phyloP scores from a whole-genome alignment of 1,140 invertebrate genomes.

The Cyclina sinensis region DNA sequence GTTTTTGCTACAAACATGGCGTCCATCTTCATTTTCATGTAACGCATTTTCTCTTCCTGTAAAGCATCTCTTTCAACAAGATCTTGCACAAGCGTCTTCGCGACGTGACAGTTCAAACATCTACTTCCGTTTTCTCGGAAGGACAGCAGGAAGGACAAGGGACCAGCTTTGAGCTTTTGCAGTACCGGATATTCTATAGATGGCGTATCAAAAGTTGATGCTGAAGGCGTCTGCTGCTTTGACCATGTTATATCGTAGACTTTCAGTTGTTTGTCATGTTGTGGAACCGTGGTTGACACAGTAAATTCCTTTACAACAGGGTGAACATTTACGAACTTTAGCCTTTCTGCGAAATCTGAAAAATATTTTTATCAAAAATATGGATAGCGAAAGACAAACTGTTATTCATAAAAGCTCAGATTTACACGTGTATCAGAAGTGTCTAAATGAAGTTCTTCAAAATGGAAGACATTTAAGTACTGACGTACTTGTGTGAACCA shows the following conservation, averaged over 20 bases:
- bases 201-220: neutral
- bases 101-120: conserved; percentile 6
- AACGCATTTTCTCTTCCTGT: neutral
- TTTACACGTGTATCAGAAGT: too few species aligned
- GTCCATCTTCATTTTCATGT: neutral
- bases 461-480: too few species aligned
- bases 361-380: too few species aligned
- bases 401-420: too few species aligned
- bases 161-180: conserved; percentile 13
- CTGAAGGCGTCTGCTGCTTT: neutral
- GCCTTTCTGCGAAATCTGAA: conserved; percentile 38
- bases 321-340: neutral
- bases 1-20: neutral
- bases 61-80: neutral
- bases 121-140: neutral
- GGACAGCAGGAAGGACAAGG: conserved; percentile 20
- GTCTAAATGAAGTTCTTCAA: too few species aligned
- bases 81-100: conserved; percentile 34
- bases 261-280: neutral
- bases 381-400: too few species aligned
- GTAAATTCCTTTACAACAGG: conserved; percentile 49
- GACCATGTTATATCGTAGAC: conserved; percentile 5
- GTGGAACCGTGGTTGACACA: neutral
- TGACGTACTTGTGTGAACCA: too few species aligned
- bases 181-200: conserved; percentile 33